Evolutionary conservation across 1,140 invertebrate species (phyloP).

Genomic region (Eubasilissa regina): DNA sequence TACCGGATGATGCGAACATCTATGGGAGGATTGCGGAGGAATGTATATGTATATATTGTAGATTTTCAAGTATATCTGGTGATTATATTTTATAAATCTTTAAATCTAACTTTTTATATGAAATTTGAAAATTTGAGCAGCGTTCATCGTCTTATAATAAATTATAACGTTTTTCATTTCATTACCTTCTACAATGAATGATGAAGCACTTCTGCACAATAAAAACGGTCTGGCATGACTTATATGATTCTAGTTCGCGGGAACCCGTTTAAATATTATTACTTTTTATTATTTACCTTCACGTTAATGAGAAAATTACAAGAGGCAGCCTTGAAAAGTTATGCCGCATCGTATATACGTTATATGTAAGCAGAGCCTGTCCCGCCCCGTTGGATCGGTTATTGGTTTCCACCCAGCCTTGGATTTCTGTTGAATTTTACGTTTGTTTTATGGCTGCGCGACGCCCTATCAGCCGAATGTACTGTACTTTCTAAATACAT

Average conservation of each 20-base stretch:
- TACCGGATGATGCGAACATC: too few relatives aligned
- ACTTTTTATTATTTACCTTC: slow-evolving; percentile 16
- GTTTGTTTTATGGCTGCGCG: slow-evolving; percentile 16
- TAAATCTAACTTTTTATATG: too few relatives aligned
- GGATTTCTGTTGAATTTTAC: slow-evolving; percentile 34
- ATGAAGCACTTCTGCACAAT: neutral
- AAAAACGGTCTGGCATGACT: neutral
- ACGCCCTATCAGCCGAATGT: slow-evolving; percentile 1
- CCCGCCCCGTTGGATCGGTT: slow-evolving; percentile 3
- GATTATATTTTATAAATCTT: too few relatives aligned
- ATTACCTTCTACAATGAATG: too few relatives aligned
- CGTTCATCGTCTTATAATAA: too few relatives aligned
- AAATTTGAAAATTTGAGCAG: too few relatives aligned
- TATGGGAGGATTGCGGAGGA: too few relatives aligned
- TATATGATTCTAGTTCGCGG: neutral
- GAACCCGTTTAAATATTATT: slow-evolving; percentile 26
- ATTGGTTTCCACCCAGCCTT: slow-evolving; percentile 20
- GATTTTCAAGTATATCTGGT: too few relatives aligned
- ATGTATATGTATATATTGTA: too few relatives aligned
- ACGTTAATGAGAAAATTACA: slow-evolving; percentile 33
- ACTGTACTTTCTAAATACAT: slow-evolving; percentile 10
- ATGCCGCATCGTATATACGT: neutral
- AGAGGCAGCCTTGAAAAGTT: slow-evolving; percentile 21
- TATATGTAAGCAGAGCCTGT: neutral
- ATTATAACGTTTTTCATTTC: too few relatives aligned